These are phyloP conservation scores for Palaemon carinicauda DNA, from an alignment of 1,140 invertebrate genomes.

Conservation along the genomic window DNA sequence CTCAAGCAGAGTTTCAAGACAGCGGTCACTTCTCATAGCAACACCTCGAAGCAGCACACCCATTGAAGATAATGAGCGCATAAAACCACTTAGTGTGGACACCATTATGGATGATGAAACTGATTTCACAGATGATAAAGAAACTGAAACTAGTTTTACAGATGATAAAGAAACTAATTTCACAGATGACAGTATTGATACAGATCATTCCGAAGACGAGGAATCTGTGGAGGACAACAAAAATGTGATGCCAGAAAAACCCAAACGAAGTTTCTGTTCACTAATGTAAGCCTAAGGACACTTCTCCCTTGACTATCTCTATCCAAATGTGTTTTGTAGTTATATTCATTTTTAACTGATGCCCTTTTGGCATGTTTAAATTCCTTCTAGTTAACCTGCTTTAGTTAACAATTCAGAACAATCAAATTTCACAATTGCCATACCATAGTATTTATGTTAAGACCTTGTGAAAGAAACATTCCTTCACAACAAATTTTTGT, in stretches of 20 bases:
- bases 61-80: neutral
- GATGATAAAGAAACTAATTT: neutral
- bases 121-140: neutral
- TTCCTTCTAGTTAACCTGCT: no score
- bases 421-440: no score
- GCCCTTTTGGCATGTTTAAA: no score
- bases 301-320: no score
- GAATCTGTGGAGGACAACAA: neutral
- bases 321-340: no score
- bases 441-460: no score
- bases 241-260: neutral
- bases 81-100: neutral
- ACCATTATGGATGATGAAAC: neutral
- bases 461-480: no score
- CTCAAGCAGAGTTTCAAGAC: neutral
- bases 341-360: no score
- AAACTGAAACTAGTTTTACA: neutral
- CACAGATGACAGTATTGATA: neutral
- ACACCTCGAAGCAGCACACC: conserved; percentile 30
- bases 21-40: neutral
- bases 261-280: neutral
- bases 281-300: neutral
- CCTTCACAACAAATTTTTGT: no score
- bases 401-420: no score
- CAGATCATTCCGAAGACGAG: neutral